Evolutionary conservation across 2,888 invertebrate species (phyloP).

Genomic region (Blera fallax): DNA sequence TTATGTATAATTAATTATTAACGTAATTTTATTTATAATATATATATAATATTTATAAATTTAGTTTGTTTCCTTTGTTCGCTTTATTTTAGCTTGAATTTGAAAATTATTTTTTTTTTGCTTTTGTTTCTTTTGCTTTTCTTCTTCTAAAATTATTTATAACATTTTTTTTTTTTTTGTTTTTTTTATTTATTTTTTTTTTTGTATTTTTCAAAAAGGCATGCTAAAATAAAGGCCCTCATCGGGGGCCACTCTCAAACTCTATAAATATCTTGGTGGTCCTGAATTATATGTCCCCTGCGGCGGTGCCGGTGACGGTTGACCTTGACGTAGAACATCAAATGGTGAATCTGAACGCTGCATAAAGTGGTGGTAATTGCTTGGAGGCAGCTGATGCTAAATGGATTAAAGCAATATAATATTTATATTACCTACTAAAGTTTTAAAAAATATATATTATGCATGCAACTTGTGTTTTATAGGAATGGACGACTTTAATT

Average conservation of each 20-base stretch:
- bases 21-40: constrained; percentile 66
- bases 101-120: constrained; percentile 68
- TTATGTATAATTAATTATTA: constrained; percentile 70
- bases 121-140: constrained; percentile 41
- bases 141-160: constrained; percentile 70
- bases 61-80: constrained; percentile 72
- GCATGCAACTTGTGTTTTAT: too few species aligned
- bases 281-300: constrained; percentile 81
- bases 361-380: constrained; percentile 81
- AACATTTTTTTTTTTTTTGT: constrained; percentile 72
- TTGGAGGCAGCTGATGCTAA: constrained; percentile 80
- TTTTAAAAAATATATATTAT: too few species aligned
- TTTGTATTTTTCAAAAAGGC: constrained; percentile 79
- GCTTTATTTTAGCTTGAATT: constrained; percentile 77
- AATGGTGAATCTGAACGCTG: constrained; percentile 81
- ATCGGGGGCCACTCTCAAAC: constrained; percentile 81
- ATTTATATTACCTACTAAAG: too few species aligned
- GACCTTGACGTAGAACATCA: constrained; percentile 80
- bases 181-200: constrained; percentile 71
- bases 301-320: constrained; percentile 79
- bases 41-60: constrained; percentile 72
- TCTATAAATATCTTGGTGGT: constrained; percentile 82
- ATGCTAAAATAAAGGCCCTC: constrained; percentile 81
- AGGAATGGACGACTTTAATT: too few species aligned
- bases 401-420: not conserved